phyloP scores from a whole-genome alignment of 2,797 vertebrate species.

The Antennarius maculatus region DNA sequence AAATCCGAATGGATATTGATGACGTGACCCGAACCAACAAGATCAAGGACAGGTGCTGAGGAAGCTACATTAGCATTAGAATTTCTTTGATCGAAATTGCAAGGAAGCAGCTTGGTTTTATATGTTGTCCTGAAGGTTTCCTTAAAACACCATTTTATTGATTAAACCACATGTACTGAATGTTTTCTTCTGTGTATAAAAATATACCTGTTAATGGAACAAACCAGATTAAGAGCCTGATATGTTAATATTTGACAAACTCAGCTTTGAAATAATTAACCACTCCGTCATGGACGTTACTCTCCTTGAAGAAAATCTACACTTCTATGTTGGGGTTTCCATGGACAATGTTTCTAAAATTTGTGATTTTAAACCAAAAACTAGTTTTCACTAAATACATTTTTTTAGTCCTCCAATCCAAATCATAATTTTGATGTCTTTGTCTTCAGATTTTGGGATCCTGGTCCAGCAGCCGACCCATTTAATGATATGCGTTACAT shows the following conservation, averaged over 20 bases:
- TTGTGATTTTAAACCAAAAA: background rate
- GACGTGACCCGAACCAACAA: conserved; percentile 88
- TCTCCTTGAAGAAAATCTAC: background rate
- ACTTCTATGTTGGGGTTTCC: background rate
- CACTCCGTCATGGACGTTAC: background rate
- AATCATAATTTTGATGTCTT: background rate
- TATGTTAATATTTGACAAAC: too few relatives aligned
- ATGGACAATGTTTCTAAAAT: background rate
- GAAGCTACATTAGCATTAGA: background rate
- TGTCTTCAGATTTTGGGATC: conserved; percentile 89
- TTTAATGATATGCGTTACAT: conserved; percentile 89
- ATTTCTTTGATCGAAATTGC: background rate
- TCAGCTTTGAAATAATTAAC: background rate
- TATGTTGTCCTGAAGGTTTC: background rate
- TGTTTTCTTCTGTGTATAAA: background rate
- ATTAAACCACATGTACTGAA: background rate
- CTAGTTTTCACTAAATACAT: background rate
- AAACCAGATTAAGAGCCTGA: background rate
- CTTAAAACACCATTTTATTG: background rate
- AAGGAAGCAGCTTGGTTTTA: background rate
- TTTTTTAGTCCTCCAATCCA: background rate
- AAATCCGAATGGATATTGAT: conserved; percentile 94
- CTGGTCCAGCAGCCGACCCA: conserved; percentile 86
- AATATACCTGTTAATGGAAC: background rate
- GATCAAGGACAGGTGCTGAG: conserved; percentile 87